A percentile compares a stretch with the other conserved stretches of the same genome.
Conservation (phyloP, 2,113 vertebrate genomes). For the Cygnus atratus region DNA sequence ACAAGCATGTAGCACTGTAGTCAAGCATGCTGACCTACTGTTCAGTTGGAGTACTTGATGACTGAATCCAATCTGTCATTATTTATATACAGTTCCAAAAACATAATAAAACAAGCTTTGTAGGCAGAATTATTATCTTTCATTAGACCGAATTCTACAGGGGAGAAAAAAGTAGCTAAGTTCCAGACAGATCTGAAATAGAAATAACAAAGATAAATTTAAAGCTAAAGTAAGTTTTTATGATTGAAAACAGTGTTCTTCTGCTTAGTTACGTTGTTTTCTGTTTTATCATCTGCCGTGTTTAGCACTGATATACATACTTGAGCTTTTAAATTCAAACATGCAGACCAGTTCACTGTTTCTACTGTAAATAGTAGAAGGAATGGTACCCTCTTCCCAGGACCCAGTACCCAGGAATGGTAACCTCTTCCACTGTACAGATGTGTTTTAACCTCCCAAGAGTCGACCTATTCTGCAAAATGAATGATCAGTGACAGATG, state of each 20-base stretch:
- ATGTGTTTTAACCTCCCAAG: neutral
- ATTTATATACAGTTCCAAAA: neutral
- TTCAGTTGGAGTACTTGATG: neutral
- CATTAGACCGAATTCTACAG: neutral
- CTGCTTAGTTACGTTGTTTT: neutral
- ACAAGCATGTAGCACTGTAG: accelerated
- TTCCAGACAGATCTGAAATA: neutral
- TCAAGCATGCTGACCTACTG: neutral
- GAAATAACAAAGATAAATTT: neutral
- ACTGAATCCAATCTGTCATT: neutral
- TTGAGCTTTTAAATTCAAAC: neutral
- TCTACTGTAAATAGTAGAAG: neutral
- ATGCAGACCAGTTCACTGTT: neutral
- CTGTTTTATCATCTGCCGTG: neutral
- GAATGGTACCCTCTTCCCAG: too few species aligned
- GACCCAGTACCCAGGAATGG: neutral
- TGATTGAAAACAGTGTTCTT: neutral
- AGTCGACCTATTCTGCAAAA: neutral
- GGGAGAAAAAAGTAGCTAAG: neutral
- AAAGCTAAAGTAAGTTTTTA: neutral
- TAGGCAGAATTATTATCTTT: neutral
- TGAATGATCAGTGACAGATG: neutral
- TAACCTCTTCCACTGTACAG: neutral
- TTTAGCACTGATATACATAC: accelerated
- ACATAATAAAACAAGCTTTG: neutral